phyloP scores from a whole-genome alignment of 2,888 invertebrate species.

The Ophion obscuratus region DNA sequence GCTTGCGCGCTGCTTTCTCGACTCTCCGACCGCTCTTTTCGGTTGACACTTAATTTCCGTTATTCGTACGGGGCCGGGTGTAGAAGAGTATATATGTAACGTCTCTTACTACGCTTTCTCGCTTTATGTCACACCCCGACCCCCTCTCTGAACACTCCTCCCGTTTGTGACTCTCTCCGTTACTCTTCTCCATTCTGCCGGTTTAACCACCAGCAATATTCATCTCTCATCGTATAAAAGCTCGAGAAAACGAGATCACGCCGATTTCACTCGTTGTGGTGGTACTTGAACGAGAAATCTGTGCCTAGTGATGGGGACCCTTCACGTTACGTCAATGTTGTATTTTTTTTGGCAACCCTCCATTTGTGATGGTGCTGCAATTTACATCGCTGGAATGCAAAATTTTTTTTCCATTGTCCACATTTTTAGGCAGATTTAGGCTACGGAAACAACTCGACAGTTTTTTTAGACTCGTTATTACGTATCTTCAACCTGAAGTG shows the following conservation, averaged over 20 bases:
- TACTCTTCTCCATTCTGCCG: conserved; percentile 76
- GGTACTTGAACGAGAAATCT: conserved; percentile 29
- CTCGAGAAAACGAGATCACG: conserved; percentile 56
- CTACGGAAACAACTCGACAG: too few relatives aligned
- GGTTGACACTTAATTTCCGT: conserved; percentile 84
- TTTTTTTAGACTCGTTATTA: too few relatives aligned
- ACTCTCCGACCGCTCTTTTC: conserved; percentile 73
- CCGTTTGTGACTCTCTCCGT: conserved; percentile 50
- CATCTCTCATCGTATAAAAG: conserved; percentile 63
- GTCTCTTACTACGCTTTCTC: conserved; percentile 71
- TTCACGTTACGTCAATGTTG: not conserved
- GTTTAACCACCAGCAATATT: conserved; percentile 72
- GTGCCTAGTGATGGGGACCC: not conserved
- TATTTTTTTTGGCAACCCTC: not conserved
- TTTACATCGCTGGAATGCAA: not conserved
- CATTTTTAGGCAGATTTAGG: not conserved
- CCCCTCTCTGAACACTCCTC: conserved; percentile 69
- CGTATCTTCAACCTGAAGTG: too few relatives aligned
- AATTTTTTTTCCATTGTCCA: not conserved
- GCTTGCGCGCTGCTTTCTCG: conserved; percentile 59
- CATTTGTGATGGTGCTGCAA: not conserved
- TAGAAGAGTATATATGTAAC: conserved; percentile 34
- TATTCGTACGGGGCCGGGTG: conserved; percentile 81
- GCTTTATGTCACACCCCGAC: conserved; percentile 78
- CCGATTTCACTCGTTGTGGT: conserved; percentile 48